phyloP scores from a whole-genome alignment of 1,140 invertebrate genomes.

The Drosophila murphyi region DNA sequence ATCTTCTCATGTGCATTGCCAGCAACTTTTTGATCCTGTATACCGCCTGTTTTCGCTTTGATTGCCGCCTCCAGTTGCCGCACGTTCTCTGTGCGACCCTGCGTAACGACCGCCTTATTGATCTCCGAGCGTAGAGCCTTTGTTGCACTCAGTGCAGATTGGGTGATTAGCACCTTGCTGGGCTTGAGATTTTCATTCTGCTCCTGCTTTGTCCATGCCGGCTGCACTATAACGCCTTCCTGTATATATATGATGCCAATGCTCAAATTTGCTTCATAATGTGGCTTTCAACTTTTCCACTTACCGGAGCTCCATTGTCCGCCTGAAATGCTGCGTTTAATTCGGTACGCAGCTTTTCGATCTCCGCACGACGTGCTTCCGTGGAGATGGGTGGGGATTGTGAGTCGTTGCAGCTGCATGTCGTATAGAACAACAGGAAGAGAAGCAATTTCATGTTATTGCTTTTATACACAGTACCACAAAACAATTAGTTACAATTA shows the following conservation, averaged over 20 bases:
- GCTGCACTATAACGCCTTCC: conserved; percentile 68
- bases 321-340: conserved; percentile 57
- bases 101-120: conserved; percentile 47
- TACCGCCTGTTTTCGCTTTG: conserved; percentile 7
- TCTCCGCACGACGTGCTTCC: conserved; percentile 42
- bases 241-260: background rate
- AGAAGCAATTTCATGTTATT: conserved; percentile 26
- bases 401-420: conserved; percentile 4
- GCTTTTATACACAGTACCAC: background rate
- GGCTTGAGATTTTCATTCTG: background rate
- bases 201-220: conserved; percentile 52
- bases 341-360: conserved; percentile 66
- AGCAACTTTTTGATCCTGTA: background rate
- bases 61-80: conserved; percentile 45
- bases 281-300: background rate
- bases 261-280: background rate
- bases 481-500: conserved; percentile 7
- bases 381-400: background rate
- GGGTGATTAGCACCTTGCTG: conserved; percentile 55
- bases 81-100: conserved; percentile 40
- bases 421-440: conserved; percentile 10
- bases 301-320: conserved; percentile 27
- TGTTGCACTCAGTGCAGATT: conserved; percentile 31
- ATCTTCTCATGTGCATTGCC: conserved; percentile 21
- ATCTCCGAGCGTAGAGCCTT: conserved; percentile 63